Conservation (phyloP, 2,113 vertebrate species). For the Apteryx owenii region DNA sequence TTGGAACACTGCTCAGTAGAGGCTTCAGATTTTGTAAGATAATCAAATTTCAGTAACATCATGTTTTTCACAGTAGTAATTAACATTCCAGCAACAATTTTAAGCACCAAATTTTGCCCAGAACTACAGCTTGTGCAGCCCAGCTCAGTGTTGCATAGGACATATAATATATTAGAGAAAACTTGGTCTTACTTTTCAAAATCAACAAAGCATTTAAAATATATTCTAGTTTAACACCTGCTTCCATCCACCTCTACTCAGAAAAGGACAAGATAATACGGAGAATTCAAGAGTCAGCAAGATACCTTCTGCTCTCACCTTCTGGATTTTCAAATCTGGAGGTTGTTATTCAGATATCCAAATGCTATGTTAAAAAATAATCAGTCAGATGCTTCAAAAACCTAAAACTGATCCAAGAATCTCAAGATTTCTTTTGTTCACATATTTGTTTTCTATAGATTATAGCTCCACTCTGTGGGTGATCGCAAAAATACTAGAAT, state of each 20-base stretch:
- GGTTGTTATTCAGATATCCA: neutral
- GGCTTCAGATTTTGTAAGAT: neutral
- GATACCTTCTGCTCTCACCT: neutral
- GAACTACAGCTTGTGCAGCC: neutral
- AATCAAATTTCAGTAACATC: slow-evolving; percentile 10
- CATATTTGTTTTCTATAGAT: neutral
- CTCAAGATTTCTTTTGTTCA: neutral
- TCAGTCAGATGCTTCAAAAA: neutral
- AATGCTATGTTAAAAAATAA: neutral
- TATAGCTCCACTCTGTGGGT: neutral
- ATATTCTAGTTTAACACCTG: neutral
- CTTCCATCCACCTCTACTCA: neutral
- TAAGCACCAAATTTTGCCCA: neutral
- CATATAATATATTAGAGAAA: neutral
- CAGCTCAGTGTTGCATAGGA: neutral
- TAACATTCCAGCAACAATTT: neutral
- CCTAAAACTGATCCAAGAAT: neutral
- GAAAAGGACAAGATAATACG: neutral
- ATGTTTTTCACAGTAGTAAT: neutral
- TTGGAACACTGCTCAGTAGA: neutral
- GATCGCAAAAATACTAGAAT: neutral
- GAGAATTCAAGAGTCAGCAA: neutral
- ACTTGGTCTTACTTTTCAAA: neutral
- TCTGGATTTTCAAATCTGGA: neutral
- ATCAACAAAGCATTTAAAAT: neutral